A percentile compares a stretch with the other conserved stretches of the same genome.
phyloP scores from a whole-genome alignment of 2,113 vertebrate genomes.

The Conger conger region DNA sequence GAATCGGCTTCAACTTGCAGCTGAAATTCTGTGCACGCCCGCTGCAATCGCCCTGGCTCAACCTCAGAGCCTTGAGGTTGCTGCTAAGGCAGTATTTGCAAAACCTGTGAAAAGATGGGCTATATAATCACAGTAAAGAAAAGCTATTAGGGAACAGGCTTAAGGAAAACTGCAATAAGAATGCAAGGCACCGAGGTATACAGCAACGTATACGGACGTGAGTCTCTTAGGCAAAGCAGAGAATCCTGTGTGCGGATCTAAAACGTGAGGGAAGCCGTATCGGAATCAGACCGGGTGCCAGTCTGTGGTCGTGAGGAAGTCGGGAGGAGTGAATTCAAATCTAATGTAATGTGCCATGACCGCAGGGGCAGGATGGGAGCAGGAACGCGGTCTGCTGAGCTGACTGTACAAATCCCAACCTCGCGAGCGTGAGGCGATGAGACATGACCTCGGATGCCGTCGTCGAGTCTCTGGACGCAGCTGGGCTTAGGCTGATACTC shows the following conservation, averaged over 20 bases:
- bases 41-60: background rate
- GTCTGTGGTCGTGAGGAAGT: background rate
- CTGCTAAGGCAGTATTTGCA: background rate
- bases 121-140: background rate
- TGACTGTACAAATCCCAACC: no score
- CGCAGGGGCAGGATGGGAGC: background rate
- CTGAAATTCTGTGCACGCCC: background rate
- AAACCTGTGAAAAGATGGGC: background rate
- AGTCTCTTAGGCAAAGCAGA: background rate
- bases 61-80: background rate
- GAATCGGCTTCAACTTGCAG: background rate
- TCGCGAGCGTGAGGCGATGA: background rate
- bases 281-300: background rate
- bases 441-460: conserved; percentile 19
- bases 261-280: background rate
- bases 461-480: conserved; percentile 9
- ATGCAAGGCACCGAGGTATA: background rate
- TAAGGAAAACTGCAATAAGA: background rate
- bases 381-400: no score
- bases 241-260: background rate
- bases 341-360: background rate
- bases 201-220: background rate
- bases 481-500: background rate
- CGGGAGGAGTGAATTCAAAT: background rate
- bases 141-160: background rate